Conservation (phyloP, 2,113 vertebrate species). For the Calyptomena viridis region DNA sequence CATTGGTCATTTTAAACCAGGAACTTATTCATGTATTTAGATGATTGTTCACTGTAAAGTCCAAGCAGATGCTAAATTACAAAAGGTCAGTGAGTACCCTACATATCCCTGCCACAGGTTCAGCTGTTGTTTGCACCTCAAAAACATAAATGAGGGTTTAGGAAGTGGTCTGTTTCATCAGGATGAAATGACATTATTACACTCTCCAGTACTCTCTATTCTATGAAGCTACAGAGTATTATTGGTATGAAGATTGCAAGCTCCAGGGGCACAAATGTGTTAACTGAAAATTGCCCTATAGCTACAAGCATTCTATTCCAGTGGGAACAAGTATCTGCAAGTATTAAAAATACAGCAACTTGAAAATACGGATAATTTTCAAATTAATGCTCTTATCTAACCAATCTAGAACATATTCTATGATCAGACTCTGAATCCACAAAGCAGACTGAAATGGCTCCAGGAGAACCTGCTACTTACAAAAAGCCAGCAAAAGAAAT, state of each 20-base stretch:
- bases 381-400: not conserved
- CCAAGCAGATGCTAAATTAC: not conserved
- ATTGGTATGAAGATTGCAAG: not conserved
- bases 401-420: not conserved
- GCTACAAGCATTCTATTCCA: conserved; percentile 12
- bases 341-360: conserved; percentile 14
- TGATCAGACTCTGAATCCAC: not conserved
- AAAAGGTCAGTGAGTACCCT: not conserved
- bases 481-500: conserved; percentile 27
- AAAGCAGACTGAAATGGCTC: conserved; percentile 31
- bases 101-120: not conserved
- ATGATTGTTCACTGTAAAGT: not conserved
- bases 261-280: not conserved
- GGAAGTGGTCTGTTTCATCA: not conserved
- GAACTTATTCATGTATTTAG: not conserved
- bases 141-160: not conserved
- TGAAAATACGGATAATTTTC: not conserved
- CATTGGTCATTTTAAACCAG: not conserved
- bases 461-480: conserved; percentile 38
- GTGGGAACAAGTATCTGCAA: conserved; percentile 13
- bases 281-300: conserved; percentile 2
- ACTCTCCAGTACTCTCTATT: not conserved
- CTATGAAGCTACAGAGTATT: not conserved
- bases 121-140: not conserved
- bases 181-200: not conserved